A percentile compares a stretch with the other conserved stretches of the same genome.
Evolutionary conservation across 2,888 invertebrate genomes (phyloP).

Genomic region (Zygogramma bicolorata): DNA sequence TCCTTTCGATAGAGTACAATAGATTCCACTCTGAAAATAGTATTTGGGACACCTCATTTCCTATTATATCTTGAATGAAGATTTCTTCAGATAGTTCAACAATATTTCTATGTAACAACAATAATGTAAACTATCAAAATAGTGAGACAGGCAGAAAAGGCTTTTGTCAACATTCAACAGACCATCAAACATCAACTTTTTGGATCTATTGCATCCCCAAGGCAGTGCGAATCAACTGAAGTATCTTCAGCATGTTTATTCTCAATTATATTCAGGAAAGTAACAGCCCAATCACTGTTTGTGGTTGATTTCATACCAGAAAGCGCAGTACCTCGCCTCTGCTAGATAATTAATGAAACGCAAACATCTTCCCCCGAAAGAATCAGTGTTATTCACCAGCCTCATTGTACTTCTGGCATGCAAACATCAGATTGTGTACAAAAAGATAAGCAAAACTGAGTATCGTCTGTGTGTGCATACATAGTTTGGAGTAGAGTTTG

Average conservation of each 20-base stretch:
- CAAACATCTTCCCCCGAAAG: slow-evolving; percentile 25
- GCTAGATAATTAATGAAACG: slow-evolving; percentile 27
- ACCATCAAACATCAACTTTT: too few species aligned
- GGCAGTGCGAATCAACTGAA: too few species aligned
- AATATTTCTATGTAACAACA: too few species aligned
- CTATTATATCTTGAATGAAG: too few species aligned
- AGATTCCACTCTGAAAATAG: too few species aligned
- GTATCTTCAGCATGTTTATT: not conserved
- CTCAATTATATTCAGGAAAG: not conserved
- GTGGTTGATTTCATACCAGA: slow-evolving; percentile 17
- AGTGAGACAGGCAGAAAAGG: too few species aligned
- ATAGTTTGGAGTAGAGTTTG: slow-evolving; percentile 15
- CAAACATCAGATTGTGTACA: slow-evolving; percentile 15
- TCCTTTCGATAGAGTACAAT: too few species aligned
- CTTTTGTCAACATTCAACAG: too few species aligned
- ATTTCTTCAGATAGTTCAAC: too few species aligned
- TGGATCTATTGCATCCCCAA: too few species aligned
- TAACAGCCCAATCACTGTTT: not conserved
- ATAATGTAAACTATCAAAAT: too few species aligned
- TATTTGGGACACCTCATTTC: too few species aligned
- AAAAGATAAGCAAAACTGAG: slow-evolving; percentile 20
- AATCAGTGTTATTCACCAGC: slow-evolving; percentile 25
- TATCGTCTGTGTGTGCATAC: slow-evolving; percentile 6
- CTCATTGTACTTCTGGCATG: slow-evolving; percentile 26
- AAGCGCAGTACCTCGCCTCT: slow-evolving; percentile 18